Conservation (phyloP, 2,888 invertebrate genomes). For the Lasioglossum marginatum region DNA sequence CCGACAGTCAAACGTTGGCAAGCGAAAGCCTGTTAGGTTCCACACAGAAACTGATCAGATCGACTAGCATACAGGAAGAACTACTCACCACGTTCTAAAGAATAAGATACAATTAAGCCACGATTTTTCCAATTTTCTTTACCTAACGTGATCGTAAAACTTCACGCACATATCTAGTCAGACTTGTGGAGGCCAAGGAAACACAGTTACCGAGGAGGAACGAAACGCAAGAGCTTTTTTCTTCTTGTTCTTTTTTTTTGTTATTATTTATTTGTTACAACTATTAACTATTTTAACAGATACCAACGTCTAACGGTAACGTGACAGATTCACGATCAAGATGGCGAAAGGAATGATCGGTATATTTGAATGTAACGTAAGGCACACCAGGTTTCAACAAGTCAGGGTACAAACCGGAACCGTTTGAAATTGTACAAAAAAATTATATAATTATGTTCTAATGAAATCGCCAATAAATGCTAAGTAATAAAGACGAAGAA, state of each 20-base stretch:
- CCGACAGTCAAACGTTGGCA: slow-evolving; percentile 86
- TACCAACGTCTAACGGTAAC: slow-evolving; percentile 36
- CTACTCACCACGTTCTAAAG: slow-evolving; percentile 86
- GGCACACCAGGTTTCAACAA: slow-evolving; percentile 44
- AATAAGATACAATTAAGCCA: slow-evolving; percentile 70
- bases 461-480: slow-evolving; percentile 68
- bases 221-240: slow-evolving; percentile 65
- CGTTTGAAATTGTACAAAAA: slow-evolving; percentile 71
- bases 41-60: slow-evolving; percentile 88
- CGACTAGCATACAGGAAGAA: slow-evolving; percentile 94
- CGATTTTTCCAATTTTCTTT: slow-evolving; percentile 78
- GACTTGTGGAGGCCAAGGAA: slow-evolving; percentile 54
- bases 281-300: slow-evolving; percentile 74
- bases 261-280: slow-evolving; percentile 82
- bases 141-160: slow-evolving; percentile 66
- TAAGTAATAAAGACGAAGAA: slow-evolving; percentile 47
- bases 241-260: slow-evolving; percentile 78
- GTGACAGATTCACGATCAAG: slow-evolving; percentile 21
- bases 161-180: slow-evolving; percentile 69
- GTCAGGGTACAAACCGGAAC: slow-evolving; percentile 50
- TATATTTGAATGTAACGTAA: slow-evolving; percentile 49
- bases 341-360: slow-evolving; percentile 44
- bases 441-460: slow-evolving; percentile 61
- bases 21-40: slow-evolving; percentile 86
- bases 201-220: slow-evolving; percentile 48